phyloP scores from a whole-genome alignment of 2,797 vertebrate species.

The Danio kyathit region DNA sequence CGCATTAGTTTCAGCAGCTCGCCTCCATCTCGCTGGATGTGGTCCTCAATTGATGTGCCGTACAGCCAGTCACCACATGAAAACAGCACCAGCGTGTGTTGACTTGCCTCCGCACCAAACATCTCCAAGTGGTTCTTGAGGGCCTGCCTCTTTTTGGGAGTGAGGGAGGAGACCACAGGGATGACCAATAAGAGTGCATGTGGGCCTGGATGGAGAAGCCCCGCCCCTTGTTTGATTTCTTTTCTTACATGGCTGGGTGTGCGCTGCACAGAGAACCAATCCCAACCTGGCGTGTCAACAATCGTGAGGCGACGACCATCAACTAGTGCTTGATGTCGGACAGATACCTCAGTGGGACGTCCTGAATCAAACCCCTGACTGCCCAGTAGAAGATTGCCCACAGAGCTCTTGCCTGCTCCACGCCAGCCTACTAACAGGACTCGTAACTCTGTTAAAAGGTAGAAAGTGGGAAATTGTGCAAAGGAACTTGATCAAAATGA shows the following conservation, averaged over 20 bases:
- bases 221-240: conserved; percentile 77
- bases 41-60: conserved; percentile 80
- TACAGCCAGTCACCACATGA: conserved; percentile 83
- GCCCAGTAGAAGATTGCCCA: conserved; percentile 81
- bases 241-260: conserved; percentile 76
- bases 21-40: conserved; percentile 78
- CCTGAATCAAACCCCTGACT: conserved; percentile 77
- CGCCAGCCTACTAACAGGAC: conserved; percentile 81
- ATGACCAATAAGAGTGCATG: conserved; percentile 81
- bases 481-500: background rate
- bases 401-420: conserved; percentile 82
- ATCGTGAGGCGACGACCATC: conserved; percentile 79
- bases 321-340: conserved; percentile 76
- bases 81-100: conserved; percentile 83
- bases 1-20: conserved; percentile 80
- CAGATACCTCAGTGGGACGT: conserved; percentile 77
- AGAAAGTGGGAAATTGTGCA: conserved; percentile 16
- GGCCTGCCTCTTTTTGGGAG: conserved; percentile 77
- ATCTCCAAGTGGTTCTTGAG: conserved; percentile 80
- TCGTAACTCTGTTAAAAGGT: conserved; percentile 72
- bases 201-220: conserved; percentile 80
- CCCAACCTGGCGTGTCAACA: conserved; percentile 84
- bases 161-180: conserved; percentile 79
- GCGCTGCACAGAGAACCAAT: conserved; percentile 79
- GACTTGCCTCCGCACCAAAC: conserved; percentile 76